Base-by-base conservation (phyloP, 2,888 invertebrate species). In the Drosophila mercatorum region DNA sequence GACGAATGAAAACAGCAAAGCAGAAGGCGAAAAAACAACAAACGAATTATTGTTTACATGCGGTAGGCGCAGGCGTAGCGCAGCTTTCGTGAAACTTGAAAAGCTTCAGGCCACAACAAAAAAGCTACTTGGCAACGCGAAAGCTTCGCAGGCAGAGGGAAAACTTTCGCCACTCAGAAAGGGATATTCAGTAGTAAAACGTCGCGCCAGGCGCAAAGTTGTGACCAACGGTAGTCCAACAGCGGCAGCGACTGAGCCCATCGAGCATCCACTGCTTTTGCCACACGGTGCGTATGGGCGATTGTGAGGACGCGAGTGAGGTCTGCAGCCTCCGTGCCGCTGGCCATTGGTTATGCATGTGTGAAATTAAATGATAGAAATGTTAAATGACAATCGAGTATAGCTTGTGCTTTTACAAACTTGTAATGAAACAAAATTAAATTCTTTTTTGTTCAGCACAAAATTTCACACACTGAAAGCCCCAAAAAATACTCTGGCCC, bases 261-360 rank as follows among this genome's bases (percentile, higher is more conserved):
- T 34, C 44, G 58, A 46, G 72, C 55, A 62, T 63, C 41, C 57
- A 65, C 31, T 66, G 67, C 71, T 38, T 70, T 70, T n/a, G 71
- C 44, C 47, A 77, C 80, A 84, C 80, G 85, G 83, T 84, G 80
- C 82, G 82, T 83, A 82, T 82, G 71, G 55, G 66, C 10, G 38
- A 44, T 55, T 40, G 22, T 22, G 22, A 22, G 47, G 12, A 46
- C 72, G 69, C 68, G 74, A 68, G 38, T 66, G 55, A 67, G 64
- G 63, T 72, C 64, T 73, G 72, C 7, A 47, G 65, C 58, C 36
- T 56, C 57, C 49, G 38, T 62, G 7, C 12, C 3, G 53, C 34
- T 44, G 51, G 52, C 31, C 41, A 56, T 46, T 57, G 53, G 40
- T 61, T 64, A 64, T 75, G 62, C 60, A 62, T 75, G 43, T 57